These are phyloP conservation scores for Troides aeacus DNA, from an alignment of 2,888 invertebrate species.

Conservation along the genomic window DNA sequence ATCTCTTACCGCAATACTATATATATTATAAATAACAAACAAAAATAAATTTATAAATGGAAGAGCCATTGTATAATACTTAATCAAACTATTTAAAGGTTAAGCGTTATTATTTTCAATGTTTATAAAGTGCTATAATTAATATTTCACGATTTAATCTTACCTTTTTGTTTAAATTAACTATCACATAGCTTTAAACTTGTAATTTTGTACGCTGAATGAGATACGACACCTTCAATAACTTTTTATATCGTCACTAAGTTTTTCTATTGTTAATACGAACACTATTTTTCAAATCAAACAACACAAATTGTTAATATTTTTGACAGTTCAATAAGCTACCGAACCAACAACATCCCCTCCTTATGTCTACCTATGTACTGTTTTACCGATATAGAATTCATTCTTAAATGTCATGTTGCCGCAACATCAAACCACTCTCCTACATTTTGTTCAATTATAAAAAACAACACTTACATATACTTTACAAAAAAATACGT, in stretches of 20 bases:
- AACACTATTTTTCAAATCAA: background rate
- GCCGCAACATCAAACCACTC: constrained; percentile 2
- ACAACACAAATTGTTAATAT: constrained; percentile 5
- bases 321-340: constrained; percentile 11
- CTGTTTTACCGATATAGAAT: constrained; percentile 24
- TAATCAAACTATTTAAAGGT: background rate
- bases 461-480: background rate
- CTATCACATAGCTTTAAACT: constrained; percentile 5
- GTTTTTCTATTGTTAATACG: background rate
- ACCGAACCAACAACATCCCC: constrained; percentile 14
- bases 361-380: constrained; percentile 8
- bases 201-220: background rate
- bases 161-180: background rate
- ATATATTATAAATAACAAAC: too few species aligned
- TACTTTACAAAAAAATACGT: background rate
- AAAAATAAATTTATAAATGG: too few species aligned
- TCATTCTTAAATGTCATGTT: constrained; percentile 9
- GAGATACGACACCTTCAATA: background rate
- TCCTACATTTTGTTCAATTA: background rate
- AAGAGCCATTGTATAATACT: too few species aligned
- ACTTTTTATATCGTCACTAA: background rate
- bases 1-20: too few species aligned
- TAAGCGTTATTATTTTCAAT: background rate
- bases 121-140: background rate
- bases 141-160: background rate